A percentile compares a stretch with the other conserved stretches of the same genome.
Evolutionary conservation across 2,797 vertebrate species (phyloP).

Genomic region (Poecilia gillii): DNA sequence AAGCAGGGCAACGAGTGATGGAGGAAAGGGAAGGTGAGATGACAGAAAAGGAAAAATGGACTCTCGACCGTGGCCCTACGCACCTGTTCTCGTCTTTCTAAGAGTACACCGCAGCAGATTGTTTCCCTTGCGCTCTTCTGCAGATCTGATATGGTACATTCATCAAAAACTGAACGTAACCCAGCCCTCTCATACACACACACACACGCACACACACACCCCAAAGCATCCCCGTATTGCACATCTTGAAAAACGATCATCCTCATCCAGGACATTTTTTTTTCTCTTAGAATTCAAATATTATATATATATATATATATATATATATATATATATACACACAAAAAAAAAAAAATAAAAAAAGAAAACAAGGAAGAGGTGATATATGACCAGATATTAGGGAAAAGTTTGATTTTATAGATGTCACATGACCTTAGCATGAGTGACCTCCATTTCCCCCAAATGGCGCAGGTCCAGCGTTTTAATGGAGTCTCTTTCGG

Average conservation of each 20-base stretch:
- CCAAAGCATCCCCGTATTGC: not conserved
- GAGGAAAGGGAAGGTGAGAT: slow-evolving; percentile 49
- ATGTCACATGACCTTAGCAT: slow-evolving; percentile 82
- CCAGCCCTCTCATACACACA: slow-evolving; percentile 20
- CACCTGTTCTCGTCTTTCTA: slow-evolving; percentile 66
- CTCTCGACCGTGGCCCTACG: slow-evolving; percentile 48
- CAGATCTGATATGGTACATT: slow-evolving; percentile 69
- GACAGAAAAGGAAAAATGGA: slow-evolving; percentile 31
- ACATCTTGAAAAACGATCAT: slow-evolving; percentile 65
- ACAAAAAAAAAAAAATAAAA: slow-evolving; percentile 7
- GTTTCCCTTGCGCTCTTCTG: slow-evolving; percentile 56
- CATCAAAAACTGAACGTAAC: slow-evolving; percentile 66
- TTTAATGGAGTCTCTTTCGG: slow-evolving; percentile 85
- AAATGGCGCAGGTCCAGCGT: slow-evolving; percentile 83
- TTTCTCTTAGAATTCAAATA: slow-evolving; percentile 74
- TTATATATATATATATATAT: slow-evolving; percentile 18
- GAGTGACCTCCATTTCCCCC: slow-evolving; percentile 86
- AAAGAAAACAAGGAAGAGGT: slow-evolving; percentile 36
- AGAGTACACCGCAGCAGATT: slow-evolving; percentile 63
- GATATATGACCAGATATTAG: slow-evolving; percentile 81
- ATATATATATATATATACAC: not conserved
- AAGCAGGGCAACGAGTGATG: slow-evolving; percentile 51
- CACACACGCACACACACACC: slow-evolving; percentile 9
- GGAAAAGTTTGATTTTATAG: slow-evolving; percentile 87
- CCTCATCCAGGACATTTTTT: slow-evolving; percentile 55